Base-by-base conservation (phyloP, 1,140 invertebrate genomes). In the Euura lappo region DNA sequence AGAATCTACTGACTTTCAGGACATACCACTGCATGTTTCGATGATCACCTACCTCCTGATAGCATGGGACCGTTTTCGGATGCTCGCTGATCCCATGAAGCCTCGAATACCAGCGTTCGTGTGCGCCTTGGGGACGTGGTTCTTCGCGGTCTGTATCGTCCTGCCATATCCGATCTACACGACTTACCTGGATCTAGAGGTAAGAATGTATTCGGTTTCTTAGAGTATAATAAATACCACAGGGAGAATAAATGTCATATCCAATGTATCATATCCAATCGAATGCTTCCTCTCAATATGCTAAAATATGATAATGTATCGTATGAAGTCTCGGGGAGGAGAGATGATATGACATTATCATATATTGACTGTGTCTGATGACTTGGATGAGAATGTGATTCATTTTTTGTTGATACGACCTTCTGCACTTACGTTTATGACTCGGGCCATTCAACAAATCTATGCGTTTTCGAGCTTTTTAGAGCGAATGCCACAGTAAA, bases 151-250 rank as follows among this genome's bases (percentile, higher is more conserved):
- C 72, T 92, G 93, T 79, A 89, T 93, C 44, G 92, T 93, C 2
- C 83, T 94, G 72, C 93, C 93, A 2, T 93, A 93, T 85, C 92
- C 92, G 47, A 92, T 94, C 45, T 94, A 94, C 79, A 92, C 91
- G 65, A 91, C 91, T 72, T 93, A 93, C 79, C 87, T 93, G 44
- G 91, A 93, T 81, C 83, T 93, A 70, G 91, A 89, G 83, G 90
- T 92, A 79, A 91, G 89, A 88, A 69, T 60, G 10, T 60, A 60
- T 60, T 60, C 47, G 1, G 6, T 11, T 60, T 60, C 51, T 60
- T 60, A 3, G 3, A 60, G 3, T n/a, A 60, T 6, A 8, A 60
- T 60, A 4, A 2, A 60, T 3, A 60, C 3, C 51, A 60, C 2
- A 8, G 8, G 51, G 51, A n/a, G n/a, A n/a, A 28, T 28, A 28